Percentiles rank a stretch among this genome's conserved stretches.
Evolutionary conservation across 2,113 vertebrate genomes (phyloP).

Genomic region (Macrotus californicus): DNA sequence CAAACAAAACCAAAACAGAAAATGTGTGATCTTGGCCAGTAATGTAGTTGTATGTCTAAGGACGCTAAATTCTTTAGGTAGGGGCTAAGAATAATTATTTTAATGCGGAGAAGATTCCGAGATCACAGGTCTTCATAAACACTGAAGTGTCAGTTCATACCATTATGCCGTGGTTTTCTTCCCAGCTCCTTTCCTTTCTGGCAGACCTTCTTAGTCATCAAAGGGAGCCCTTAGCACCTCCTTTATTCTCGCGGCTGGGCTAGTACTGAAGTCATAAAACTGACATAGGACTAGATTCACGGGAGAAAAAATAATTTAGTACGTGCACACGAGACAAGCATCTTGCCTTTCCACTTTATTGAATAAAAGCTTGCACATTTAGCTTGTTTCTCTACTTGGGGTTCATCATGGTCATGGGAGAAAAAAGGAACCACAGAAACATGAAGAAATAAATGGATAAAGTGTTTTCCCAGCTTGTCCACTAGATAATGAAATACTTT

Average conservation of each 20-base stretch:
- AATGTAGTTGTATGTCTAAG: background rate
- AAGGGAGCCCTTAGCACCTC: background rate
- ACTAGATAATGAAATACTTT: background rate
- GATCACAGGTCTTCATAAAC: background rate
- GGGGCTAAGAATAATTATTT: background rate
- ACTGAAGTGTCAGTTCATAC: background rate
- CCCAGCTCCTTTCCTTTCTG: background rate
- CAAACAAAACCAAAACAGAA: background rate
- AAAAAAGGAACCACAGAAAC: background rate
- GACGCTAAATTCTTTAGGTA: background rate
- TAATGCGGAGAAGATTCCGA: background rate
- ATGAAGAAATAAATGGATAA: background rate
- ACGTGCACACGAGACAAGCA: background rate
- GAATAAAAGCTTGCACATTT: background rate
- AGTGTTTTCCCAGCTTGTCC: background rate
- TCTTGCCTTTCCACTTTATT: background rate
- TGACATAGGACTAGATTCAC: background rate
- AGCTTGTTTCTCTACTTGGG: background rate
- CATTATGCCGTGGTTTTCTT: conserved; percentile 1
- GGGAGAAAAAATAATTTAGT: background rate
- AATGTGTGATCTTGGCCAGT: background rate
- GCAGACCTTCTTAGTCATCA: background rate
- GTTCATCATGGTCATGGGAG: background rate
- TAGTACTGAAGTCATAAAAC: background rate
- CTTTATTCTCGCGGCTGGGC: background rate